These are phyloP conservation scores for Hippocampus barbouri DNA, from an alignment of 2,113 vertebrate species.

Conservation along the genomic window DNA sequence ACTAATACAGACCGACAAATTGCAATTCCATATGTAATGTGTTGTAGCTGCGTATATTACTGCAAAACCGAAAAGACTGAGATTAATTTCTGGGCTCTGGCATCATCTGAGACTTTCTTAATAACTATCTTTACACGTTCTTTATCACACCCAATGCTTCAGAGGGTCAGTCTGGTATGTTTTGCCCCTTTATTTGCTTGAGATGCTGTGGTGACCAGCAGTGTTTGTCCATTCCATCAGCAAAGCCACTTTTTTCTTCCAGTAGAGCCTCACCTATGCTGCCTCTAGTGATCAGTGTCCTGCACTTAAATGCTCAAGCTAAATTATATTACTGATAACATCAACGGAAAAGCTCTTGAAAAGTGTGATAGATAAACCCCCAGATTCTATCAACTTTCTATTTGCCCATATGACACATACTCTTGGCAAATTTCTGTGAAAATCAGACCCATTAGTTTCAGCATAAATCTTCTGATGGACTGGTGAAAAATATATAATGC, in stretches of 20 bases:
- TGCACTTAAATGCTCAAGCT: not conserved
- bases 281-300: conserved; percentile 35
- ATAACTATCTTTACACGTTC: conserved; percentile 2
- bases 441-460: not conserved
- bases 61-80: not conserved
- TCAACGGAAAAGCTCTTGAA: not conserved
- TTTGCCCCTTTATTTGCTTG: conserved; percentile 4
- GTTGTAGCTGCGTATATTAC: conserved; percentile 40
- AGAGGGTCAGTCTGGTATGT: not conserved
- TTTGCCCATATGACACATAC: not conserved
- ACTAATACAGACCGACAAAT: not conserved
- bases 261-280: conserved; percentile 13
- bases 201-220: conserved; percentile 32
- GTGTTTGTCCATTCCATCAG: conserved; percentile 39
- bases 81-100: conserved; percentile 1
- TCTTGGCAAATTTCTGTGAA: not conserved
- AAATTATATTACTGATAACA: not conserved
- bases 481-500: not conserved
- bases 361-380: not conserved
- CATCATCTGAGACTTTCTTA: not conserved
- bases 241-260: conserved; percentile 28
- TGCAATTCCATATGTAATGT: conserved; percentile 11
- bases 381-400: not conserved
- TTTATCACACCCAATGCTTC: conserved; percentile 5
- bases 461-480: not conserved